A percentile compares a stretch with the other conserved stretches of the same genome.
phyloP scores from a whole-genome alignment of 2,888 invertebrate genomes.

The Microchrysa polita region DNA sequence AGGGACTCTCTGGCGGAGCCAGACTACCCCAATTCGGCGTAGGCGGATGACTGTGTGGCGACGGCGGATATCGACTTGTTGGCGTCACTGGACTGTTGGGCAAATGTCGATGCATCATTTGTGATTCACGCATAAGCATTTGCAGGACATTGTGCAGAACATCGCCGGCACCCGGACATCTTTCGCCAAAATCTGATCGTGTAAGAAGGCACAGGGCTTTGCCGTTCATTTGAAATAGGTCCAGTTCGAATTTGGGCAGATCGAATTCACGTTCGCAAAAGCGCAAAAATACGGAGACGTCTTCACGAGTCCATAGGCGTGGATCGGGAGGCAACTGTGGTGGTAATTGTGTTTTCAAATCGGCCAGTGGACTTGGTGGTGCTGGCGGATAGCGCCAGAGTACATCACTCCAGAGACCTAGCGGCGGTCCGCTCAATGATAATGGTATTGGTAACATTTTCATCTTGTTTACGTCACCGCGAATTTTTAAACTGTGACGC shows the following conservation, averaged over 20 bases:
- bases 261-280: slow-evolving; percentile 95
- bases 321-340: slow-evolving; percentile 87
- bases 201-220: slow-evolving; percentile 92
- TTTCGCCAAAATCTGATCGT: slow-evolving; percentile 87
- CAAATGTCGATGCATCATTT: slow-evolving; percentile 79
- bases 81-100: slow-evolving; percentile 86
- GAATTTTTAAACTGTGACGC: slow-evolving; percentile 2
- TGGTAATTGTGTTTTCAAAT: slow-evolving; percentile 88
- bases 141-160: slow-evolving; percentile 92
- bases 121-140: slow-evolving; percentile 84
- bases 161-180: slow-evolving; percentile 93
- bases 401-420: slow-evolving; percentile 85
- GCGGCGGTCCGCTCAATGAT: slow-evolving; percentile 77
- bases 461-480: slow-evolving; percentile 63
- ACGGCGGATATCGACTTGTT: slow-evolving; percentile 81
- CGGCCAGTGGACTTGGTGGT: slow-evolving; percentile 80
- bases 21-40: slow-evolving; percentile 78
- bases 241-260: slow-evolving; percentile 89
- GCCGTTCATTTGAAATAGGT: slow-evolving; percentile 96
- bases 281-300: slow-evolving; percentile 85
- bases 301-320: slow-evolving; percentile 88
- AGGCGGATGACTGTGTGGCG: slow-evolving; percentile 83
- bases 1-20: slow-evolving; percentile 65
- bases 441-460: slow-evolving; percentile 76
- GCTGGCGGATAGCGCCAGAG: slow-evolving; percentile 88